These are phyloP conservation scores for Monomorium pharaonis DNA, from an alignment of 1,140 invertebrate genomes.

Conservation along the genomic window DNA sequence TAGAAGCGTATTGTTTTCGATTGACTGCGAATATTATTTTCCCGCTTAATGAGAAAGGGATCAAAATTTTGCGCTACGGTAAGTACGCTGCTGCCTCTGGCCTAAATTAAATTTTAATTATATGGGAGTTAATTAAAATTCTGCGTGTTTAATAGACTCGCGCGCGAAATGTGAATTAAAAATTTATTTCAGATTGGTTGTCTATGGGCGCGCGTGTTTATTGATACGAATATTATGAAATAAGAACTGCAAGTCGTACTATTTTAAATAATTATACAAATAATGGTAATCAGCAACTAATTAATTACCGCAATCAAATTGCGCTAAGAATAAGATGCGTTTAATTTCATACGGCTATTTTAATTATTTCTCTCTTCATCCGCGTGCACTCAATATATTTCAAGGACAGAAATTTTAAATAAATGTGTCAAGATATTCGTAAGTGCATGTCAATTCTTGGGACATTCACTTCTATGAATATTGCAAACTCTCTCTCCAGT, in stretches of 20 bases:
- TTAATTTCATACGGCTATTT: not conserved
- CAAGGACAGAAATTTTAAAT: not conserved
- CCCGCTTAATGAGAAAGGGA: conserved; percentile 50
- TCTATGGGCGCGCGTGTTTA: conserved; percentile 4
- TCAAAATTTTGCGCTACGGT: conserved; percentile 47
- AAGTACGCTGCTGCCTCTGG: conserved; percentile 37
- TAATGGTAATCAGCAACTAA: not conserved
- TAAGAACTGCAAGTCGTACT: not conserved
- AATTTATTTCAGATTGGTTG: conserved; percentile 35
- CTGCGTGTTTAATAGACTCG: conserved; percentile 55
- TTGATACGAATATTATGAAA: conserved; percentile 13
- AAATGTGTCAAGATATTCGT: not conserved
- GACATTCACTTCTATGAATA: conserved; percentile 22
- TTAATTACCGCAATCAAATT: conserved; percentile 7
- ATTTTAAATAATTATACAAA: conserved; percentile 14
- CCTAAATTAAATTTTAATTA: conserved; percentile 61
- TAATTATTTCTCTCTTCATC: not conserved
- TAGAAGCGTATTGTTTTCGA: conserved; percentile 29
- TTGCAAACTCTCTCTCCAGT: conserved; percentile 28
- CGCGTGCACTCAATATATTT: too few relatives aligned
- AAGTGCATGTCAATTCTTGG: not conserved
- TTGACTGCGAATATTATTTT: conserved; percentile 37
- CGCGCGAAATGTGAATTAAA: conserved; percentile 48
- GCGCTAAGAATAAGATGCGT: not conserved
- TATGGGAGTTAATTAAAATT: conserved; percentile 58